phyloP scores from a whole-genome alignment of 1,140 invertebrate genomes.

The Caenorhabditis elegans region WBcel235 BX284605.5:5613001-5613500 shows the following conservation, averaged over 20 bases:
- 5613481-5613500: too few species aligned
- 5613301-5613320: neutral
- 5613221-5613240: slow-evolving; percentile 24
- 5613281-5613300: neutral
- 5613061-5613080: neutral
- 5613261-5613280: slow-evolving; percentile 27
- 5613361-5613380: slow-evolving; percentile 16
- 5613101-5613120: slow-evolving; percentile 12
- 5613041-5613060: slow-evolving; percentile 49
- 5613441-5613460: neutral
- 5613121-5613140: neutral
- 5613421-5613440: neutral
- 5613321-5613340: slow-evolving; percentile 22
- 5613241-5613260: slow-evolving; percentile 23
- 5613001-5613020: too few species aligned
- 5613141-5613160: neutral
- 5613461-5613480: too few species aligned
- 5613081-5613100: slow-evolving; percentile 1
- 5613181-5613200: slow-evolving; percentile 23
- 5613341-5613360: slow-evolving; percentile 32
- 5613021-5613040: slow-evolving; percentile 54
- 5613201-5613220: slow-evolving; percentile 23
- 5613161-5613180: slow-evolving; percentile 4
- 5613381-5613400: slow-evolving; percentile 9
- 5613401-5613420: slow-evolving; percentile 26